Base-by-base conservation (phyloP, 2,797 vertebrate genomes). In the Chromobotia macracanthus region DNA sequence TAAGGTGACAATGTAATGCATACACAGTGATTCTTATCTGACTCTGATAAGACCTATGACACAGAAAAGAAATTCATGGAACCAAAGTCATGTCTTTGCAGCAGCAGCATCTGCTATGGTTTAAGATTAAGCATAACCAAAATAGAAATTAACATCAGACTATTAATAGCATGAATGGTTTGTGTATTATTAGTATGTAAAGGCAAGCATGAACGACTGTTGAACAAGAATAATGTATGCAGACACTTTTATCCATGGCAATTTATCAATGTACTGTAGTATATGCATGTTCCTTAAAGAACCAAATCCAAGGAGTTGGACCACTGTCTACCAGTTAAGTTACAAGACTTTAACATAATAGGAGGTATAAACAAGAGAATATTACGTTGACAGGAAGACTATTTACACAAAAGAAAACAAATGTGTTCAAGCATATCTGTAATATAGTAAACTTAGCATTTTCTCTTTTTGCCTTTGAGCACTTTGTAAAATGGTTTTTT, bases 51-150 rank as follows among this genome's bases (percentile, higher is more conserved):
- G 28, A 53, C n/a, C 60, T 3, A 48, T 21, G 67, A 68, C 58
- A 31, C 35, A 19, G 6, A 38, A 38, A 38, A 6, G 38, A 16
- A 68, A 77, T 58, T 19, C 38, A 48, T 13, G 31, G 5, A 41
- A 53, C 51, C n/a, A 25, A 75, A 16, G 31, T 35, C 31, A 35
- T 35, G 31, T 3, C 48, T 41, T 12, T 35, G n/a, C n/a, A n/a
- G 31, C 31, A 35, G 31, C 31, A 35, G 2, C 31, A 35, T 35
- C 61, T 41, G n/a, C n/a, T 64, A 23, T 38, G n/a, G 13, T 18
- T 23, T 53, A 64, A 18, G 9, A 5, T 53, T 3, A 15, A n/a
- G 46, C 19, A 80, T 83, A 83, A 85, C 82, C 88, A 79, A 80
- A 25, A 66, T 7, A 11, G 23, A 10, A 67, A 46, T 44, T 5